Conservation (phyloP, 2,888 invertebrate genomes). For the Altica lythri region DNA sequence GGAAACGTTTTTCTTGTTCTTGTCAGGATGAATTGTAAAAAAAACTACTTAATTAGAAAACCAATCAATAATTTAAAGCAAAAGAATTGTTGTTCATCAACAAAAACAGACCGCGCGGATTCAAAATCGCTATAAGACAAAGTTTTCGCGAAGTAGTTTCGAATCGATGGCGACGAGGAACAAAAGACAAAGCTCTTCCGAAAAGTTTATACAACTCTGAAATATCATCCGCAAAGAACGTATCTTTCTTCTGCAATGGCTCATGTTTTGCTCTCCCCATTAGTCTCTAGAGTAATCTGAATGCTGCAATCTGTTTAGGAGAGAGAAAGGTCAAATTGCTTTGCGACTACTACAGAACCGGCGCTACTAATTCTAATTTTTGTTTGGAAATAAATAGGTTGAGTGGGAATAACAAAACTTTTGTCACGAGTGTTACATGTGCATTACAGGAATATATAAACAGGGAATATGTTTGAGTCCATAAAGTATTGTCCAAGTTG, state of each 20-base stretch:
- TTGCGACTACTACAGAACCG: constrained; percentile 14
- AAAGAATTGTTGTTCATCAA: constrained; percentile 10
- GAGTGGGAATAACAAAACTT: constrained; percentile 18
- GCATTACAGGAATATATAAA: constrained; percentile 5
- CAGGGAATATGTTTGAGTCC: no score
- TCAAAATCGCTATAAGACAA: not conserved
- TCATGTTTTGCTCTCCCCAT: constrained; percentile 47
- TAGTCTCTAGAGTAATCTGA: constrained; percentile 43
- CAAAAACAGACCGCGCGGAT: not conserved
- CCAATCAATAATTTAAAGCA: not conserved
- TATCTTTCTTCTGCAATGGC: constrained; percentile 45
- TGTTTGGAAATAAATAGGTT: constrained; percentile 12
- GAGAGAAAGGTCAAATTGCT: constrained; percentile 12
- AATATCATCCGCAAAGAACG: constrained; percentile 41
- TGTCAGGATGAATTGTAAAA: no score
- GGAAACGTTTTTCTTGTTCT: no score
- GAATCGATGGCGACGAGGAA: constrained; percentile 9
- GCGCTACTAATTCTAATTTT: constrained; percentile 16
- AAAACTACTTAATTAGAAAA: not conserved
- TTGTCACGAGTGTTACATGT: not conserved
- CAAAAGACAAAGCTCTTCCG: constrained; percentile 32
- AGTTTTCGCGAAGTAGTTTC: constrained; percentile 22
- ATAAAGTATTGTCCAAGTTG: no score
- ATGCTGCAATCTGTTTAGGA: constrained; percentile 39
- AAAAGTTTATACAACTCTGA: constrained; percentile 34